Evolutionary conservation across 1,140 invertebrate genomes (phyloP).

Genomic region (Drosophila ogumai): DNA sequence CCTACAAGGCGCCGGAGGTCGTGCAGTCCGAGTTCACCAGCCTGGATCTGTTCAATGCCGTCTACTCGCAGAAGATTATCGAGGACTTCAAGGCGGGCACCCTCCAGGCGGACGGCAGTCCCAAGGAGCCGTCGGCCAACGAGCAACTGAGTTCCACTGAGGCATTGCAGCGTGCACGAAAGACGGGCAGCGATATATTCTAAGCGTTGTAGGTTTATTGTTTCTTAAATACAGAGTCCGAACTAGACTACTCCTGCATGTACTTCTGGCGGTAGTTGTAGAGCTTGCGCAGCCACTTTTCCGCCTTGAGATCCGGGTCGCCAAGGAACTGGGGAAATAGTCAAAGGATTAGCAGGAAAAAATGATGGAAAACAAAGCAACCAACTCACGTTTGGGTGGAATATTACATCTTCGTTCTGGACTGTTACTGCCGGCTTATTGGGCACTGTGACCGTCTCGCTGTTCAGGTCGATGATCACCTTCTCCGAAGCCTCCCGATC

Average conservation of each 20-base stretch:
- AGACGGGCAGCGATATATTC: conserved; percentile 93
- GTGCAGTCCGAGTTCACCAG: conserved; percentile 92
- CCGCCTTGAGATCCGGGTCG: conserved; percentile 67
- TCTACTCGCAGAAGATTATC: conserved; percentile 93
- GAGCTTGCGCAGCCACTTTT: conserved; percentile 81
- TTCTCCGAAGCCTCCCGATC: conserved; percentile 66
- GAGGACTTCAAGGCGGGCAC: conserved; percentile 91
- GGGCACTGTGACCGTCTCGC: conserved; percentile 66
- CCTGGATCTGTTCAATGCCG: conserved; percentile 92
- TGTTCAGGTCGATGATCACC: conserved; percentile 76
- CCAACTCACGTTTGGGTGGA: conserved; percentile 63
- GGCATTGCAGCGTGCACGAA: conserved; percentile 88
- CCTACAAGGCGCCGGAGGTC: conserved; percentile 91
- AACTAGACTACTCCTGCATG: conserved; percentile 61
- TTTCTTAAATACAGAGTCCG: conserved; percentile 43
- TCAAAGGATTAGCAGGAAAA: not conserved
- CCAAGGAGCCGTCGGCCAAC: conserved; percentile 89
- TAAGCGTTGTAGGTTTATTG: conserved; percentile 64
- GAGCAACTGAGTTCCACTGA: conserved; percentile 90
- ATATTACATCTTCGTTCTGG: conserved; percentile 67
- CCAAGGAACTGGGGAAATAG: conserved; percentile 66
- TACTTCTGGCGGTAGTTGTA: conserved; percentile 80
- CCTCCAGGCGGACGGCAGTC: conserved; percentile 88
- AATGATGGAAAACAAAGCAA: not conserved
- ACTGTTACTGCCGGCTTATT: conserved; percentile 37